Percentiles rank a stretch among this genome's conserved stretches.
These are phyloP conservation scores for Agrotis segetum DNA, from an alignment of 2,888 invertebrate genomes.

Conservation along the genomic window DNA sequence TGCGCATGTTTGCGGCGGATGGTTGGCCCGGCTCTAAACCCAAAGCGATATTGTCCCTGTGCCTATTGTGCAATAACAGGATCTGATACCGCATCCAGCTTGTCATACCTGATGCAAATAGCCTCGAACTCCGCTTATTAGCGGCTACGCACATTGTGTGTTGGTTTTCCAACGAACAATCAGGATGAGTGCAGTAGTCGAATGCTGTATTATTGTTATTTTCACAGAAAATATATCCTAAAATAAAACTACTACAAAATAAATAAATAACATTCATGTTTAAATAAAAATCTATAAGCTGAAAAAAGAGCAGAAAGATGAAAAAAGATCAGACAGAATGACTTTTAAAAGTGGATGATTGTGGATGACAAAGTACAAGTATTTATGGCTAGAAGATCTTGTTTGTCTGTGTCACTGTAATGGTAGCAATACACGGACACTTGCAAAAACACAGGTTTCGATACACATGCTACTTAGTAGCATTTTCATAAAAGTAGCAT, in stretches of 20 bases:
- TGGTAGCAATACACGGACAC: too few relatives aligned
- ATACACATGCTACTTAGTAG: too few relatives aligned
- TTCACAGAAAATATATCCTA: constrained; percentile 65
- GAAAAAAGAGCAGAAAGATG: constrained; percentile 16
- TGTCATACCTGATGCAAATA: constrained; percentile 86
- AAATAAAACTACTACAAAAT: constrained; percentile 72
- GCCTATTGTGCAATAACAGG: constrained; percentile 84
- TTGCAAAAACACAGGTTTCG: too few relatives aligned
- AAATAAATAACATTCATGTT: constrained; percentile 72
- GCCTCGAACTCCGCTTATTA: constrained; percentile 79
- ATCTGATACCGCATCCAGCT: constrained; percentile 87
- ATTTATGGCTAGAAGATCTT: too few relatives aligned
- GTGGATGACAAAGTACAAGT: too few relatives aligned
- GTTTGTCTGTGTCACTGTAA: too few relatives aligned
- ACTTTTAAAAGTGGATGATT: too few relatives aligned
- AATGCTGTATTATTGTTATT: constrained; percentile 35
- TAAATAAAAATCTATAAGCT: constrained; percentile 40
- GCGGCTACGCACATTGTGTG: constrained; percentile 84
- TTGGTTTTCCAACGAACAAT: constrained; percentile 84
- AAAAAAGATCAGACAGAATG: neutral
- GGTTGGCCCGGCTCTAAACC: constrained; percentile 88
- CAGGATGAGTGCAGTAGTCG: constrained; percentile 84
- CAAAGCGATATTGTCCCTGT: constrained; percentile 87
- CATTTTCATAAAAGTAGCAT: too few relatives aligned
- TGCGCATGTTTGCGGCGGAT: constrained; percentile 87